Base-by-base conservation (phyloP, 2,113 vertebrate species). In the Paedocypris sp. region DNA sequence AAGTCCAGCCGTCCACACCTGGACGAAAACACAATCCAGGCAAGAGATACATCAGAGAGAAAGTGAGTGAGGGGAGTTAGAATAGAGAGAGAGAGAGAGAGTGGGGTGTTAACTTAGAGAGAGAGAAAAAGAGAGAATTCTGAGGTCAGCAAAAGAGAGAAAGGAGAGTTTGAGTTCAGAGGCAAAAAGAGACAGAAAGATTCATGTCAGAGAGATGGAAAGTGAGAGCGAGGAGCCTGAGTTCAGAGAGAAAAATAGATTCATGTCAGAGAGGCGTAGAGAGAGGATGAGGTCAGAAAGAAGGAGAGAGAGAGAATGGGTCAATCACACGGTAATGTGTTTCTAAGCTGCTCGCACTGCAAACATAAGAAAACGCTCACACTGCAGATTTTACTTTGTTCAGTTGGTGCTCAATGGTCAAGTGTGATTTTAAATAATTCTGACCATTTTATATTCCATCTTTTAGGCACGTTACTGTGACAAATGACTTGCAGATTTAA, bases 211-310 rank as follows among this genome's bases (percentile, higher is more conserved):
- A n/a, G n/a, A n/a, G n/a, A n/a, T n/a, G n/a, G n/a, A n/a, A n/a
- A n/a, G n/a, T n/a, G n/a, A n/a, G n/a, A n/a, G n/a, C n/a, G n/a
- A n/a, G n/a, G n/a, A n/a, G n/a, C n/a, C n/a, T n/a, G n/a, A n/a
- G n/a, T n/a, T n/a, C n/a, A 83, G 83, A 86, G 83, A 87, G 73
- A 71, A 77, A 81, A 87, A 82, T 79, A 73, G 70, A 54, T 26
- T 77, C 77, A 82, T 80, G 79, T 75, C 75, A 79, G 70, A 33
- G 71, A 59, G n/a, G n/a, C n/a, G n/a, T n/a, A n/a, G n/a, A n/a
- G n/a, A n/a, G n/a, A n/a, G n/a, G n/a, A n/a, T n/a, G n/a, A n/a
- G n/a, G n/a, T n/a, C 70, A 73, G 39, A 62, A 39, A 66, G 72
- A 71, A 52, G 19, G 26, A 58, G 61, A 73, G 53, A 66, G 71